Base-by-base conservation (phyloP, 2,113 vertebrate species). In the Nannobrachium achirus region DNA sequence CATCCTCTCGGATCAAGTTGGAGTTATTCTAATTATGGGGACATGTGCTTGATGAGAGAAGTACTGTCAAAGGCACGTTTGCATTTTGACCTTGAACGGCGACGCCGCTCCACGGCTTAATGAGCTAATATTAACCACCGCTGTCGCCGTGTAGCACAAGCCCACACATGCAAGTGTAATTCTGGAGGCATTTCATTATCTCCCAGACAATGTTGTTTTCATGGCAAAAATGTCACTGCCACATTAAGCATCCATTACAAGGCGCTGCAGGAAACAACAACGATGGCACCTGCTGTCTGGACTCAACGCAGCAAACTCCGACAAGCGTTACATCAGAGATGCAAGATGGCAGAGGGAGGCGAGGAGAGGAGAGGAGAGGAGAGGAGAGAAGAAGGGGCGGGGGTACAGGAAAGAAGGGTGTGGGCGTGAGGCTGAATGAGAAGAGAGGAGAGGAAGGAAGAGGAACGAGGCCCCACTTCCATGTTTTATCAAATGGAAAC, bases 401-500 rank as follows among this genome's bases (percentile, higher is more conserved):
- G 39, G 14, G 25, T 40, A 73, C 10, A 38, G 18, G 40, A 25
- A 33, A 33, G 3, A 33, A 3, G 25, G 25, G 3, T 33, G 25
- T 33, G 25, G 25, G 25, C 25, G 25, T 33, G 25, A 33, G 25
- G 25, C 25, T 33, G 25, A 33, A 33, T 4, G 14, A 40, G 51
- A 10, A 45, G 18, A 46, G 70, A 25, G 2, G 46, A 14, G 41
- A 33, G 25, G 25, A 33, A 33, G 25, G 25, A 53, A 15, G 16
- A 53, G 68, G 16, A 38, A 20, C 45, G 45, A 79, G 18, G 63
- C 20, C 45, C 38, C 11, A 25, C 15, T 25, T 38, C 42, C 14
- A 53, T 53, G 14, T 71, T 76, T 91, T 88, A 33, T 42, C 71
- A 77, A 88, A 91, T 88, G 86, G 86, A 80, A 93, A 93, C 91